Percentiles rank a stretch among this genome's conserved stretches.
These are phyloP conservation scores for Machimus rusticus DNA, from an alignment of 2,888 invertebrate species.

Conservation along the genomic window DNA sequence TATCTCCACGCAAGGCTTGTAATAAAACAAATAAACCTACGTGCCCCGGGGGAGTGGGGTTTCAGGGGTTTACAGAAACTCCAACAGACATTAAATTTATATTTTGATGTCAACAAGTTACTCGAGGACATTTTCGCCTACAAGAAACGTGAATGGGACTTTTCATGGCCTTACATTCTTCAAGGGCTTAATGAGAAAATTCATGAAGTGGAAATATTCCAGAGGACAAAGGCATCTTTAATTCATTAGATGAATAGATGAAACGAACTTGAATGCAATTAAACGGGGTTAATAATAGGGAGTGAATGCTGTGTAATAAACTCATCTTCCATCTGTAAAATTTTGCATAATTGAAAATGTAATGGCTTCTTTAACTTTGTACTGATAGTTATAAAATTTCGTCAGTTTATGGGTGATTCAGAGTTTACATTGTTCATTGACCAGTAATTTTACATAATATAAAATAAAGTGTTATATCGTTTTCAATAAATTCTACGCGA, in stretches of 20 bases:
- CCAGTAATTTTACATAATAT: background rate
- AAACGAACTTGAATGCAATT: constrained; percentile 34
- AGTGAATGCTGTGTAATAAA: background rate
- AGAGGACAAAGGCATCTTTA: constrained; percentile 47
- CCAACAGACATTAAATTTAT: constrained; percentile 33
- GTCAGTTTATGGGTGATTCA: background rate
- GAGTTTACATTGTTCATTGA: background rate
- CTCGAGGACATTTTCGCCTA: constrained; percentile 15
- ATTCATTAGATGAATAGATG: constrained; percentile 45
- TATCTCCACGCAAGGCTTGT: background rate
- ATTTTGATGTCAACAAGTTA: constrained; percentile 40
- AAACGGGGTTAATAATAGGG: constrained; percentile 29
- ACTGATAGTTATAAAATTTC: background rate
- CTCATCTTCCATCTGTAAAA: constrained; percentile 16
- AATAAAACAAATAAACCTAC: background rate
- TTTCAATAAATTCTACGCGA: background rate
- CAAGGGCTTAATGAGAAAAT: constrained; percentile 48
- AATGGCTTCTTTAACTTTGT: background rate
- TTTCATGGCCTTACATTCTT: constrained; percentile 40
- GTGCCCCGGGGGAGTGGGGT: background rate
- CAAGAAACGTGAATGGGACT: constrained; percentile 14
- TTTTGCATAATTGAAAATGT: background rate
- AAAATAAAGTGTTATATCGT: background rate
- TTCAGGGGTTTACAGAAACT: background rate
- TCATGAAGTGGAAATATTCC: constrained; percentile 48